Evolutionary conservation across 2,797 vertebrate genomes (phyloP).

Genomic region (Poeciliopsis presidionis): DNA sequence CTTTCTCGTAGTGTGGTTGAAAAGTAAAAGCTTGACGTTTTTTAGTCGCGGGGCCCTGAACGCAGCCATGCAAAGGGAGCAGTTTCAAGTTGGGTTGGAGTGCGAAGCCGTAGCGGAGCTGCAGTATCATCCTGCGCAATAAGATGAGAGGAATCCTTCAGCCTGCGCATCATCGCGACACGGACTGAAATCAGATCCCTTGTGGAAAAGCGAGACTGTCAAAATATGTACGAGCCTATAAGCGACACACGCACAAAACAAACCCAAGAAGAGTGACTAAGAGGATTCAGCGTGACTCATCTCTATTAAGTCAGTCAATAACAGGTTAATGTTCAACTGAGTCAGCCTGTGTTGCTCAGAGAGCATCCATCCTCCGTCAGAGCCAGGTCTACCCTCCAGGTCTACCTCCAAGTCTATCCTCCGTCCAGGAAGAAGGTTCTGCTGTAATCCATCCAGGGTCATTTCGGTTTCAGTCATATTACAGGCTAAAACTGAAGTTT

Average conservation of each 20-base stretch:
- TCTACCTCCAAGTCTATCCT: background rate
- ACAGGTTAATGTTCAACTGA: slow-evolving; percentile 34
- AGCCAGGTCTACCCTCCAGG: background rate
- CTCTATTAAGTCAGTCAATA: slow-evolving; percentile 30
- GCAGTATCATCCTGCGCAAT: slow-evolving; percentile 97
- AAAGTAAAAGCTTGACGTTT: slow-evolving; percentile 2
- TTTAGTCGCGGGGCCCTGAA: slow-evolving; percentile 20
- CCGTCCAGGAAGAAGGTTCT: background rate
- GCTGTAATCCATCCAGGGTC: no score
- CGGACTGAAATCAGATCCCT: background rate
- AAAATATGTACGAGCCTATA: background rate
- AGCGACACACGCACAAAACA: background rate
- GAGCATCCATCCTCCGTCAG: slow-evolving; percentile 14
- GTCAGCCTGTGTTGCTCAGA: slow-evolving; percentile 41
- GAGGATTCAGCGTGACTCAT: slow-evolving; percentile 16
- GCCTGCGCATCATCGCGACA: slow-evolving; percentile 21
- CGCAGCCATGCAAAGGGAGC: slow-evolving; percentile 58
- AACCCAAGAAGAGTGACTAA: background rate
- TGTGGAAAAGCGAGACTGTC: background rate
- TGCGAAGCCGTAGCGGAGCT: slow-evolving; percentile 84
- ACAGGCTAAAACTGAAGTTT: background rate
- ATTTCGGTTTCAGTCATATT: slow-evolving; percentile 13
- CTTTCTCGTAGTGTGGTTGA: background rate
- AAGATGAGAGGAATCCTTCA: slow-evolving; percentile 72
- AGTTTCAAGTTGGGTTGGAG: slow-evolving; percentile 94